Base-by-base conservation (phyloP, 2,113 vertebrate genomes). In the Sphyrna mokarran region DNA sequence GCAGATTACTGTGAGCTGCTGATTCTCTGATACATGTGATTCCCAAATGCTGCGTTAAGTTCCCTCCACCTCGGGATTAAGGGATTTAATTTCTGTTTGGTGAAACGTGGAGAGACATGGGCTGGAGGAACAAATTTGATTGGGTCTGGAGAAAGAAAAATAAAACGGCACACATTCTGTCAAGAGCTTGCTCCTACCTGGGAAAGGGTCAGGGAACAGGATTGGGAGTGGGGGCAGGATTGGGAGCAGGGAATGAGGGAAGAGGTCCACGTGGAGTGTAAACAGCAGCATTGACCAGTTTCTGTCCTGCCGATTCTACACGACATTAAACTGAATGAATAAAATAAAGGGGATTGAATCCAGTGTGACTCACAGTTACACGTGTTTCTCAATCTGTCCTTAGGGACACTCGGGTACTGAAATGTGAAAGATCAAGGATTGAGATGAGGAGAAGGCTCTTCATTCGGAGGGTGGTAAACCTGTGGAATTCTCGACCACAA, bases 81-180 rank as follows among this genome's bases (percentile, higher is more conserved):
- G 96, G 97, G 97, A 97, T 98, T 98, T 97, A 96, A 33, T 97
- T 97, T 97, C 97, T 98, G 97, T 97, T 98, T 97, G 96, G 97
- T 97, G 96, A 96, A 97, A 97, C 97, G 97, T 97, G 97, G 96
- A 96, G 97, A 96, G 96, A 97, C 97, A 96, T 96, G 97, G 96
- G 95, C 96, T 96, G 96, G 6, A 0, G n/a, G 13, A 37, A n/a
- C 40, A 18, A 83, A 18, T 6, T 37, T 13, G 76, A 80, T 80
- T 80, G 18, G n/a, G 11, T 83, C 37, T 20, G 26, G 66, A 16
- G 23, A 29, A 37, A 80, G 13, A 40, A n/a, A n/a, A 80, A 80
- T 80, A 37, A 83, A 83, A 40, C 40, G 37, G n/a, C 14, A 18
- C 3, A 3, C 3, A n/a, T 18, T 3, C 3, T 40, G 14, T n/a